Conservation (phyloP, 2,113 vertebrate species). For the Bos taurus region ARS-UCD2.0 NC_037328.1:96996501-96997000, state of each 20-base stretch:
- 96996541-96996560: not conserved
- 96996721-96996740: constrained; percentile 2
- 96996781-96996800: not conserved
- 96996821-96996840: not conserved
- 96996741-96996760: constrained; percentile 1
- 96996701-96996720: not conserved
- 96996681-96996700: not conserved
- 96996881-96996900: not conserved
- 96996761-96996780: not conserved
- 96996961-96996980: not conserved
- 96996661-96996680: not conserved
- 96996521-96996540: not conserved
- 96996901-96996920: not conserved
- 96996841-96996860: not conserved
- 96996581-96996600: not conserved
- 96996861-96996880: not conserved
- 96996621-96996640: not conserved
- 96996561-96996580: not conserved
- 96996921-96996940: not conserved
- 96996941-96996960: too few species aligned
- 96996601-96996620: not conserved
- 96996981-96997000: not conserved
- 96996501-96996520: not conserved
- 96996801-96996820: not conserved
- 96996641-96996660: not conserved